Evolutionary conservation across 64 coral and sea anemone genomes (phyloP).

Genomic region (Dendronephthya gigantea): DNA sequence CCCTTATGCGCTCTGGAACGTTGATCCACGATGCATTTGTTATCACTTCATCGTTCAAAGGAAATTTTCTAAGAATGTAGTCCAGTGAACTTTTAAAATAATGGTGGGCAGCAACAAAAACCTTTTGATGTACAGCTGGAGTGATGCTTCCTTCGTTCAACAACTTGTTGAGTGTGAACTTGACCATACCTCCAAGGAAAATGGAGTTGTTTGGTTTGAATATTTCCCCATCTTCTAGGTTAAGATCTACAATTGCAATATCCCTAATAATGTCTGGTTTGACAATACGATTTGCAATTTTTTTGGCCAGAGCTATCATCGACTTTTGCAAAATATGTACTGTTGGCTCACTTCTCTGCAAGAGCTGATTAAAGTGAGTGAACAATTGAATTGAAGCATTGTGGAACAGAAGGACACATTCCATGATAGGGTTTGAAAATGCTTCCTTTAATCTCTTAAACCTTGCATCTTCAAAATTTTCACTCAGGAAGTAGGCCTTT

Average conservation of each 20-base stretch:
- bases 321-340: not conserved
- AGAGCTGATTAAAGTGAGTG: too few relatives aligned
- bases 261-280: constrained; percentile 21
- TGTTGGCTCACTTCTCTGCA: too few relatives aligned
- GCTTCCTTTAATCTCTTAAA: too few relatives aligned
- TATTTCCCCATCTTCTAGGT: constrained; percentile 34
- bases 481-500: too few relatives aligned
- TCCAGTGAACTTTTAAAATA: constrained; percentile 34
- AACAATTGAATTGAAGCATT: too few relatives aligned
- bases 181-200: constrained; percentile 38
- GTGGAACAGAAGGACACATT: too few relatives aligned
- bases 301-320: constrained; percentile 15
- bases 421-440: too few relatives aligned
- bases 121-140: constrained; percentile 15
- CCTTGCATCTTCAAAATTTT: too few relatives aligned
- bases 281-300: constrained; percentile 36
- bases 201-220: constrained; percentile 33
- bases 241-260: constrained; percentile 26
- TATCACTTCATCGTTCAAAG: constrained; percentile 30
- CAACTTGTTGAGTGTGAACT: constrained; percentile 29
- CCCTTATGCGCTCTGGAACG: constrained; percentile 26
- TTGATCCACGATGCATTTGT: constrained; percentile 41
- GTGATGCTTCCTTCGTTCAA: constrained; percentile 40
- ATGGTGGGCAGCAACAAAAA: constrained; percentile 31
- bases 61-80: constrained; percentile 45